These are phyloP conservation scores for Adela reaumurella DNA, from an alignment of 2,888 invertebrate genomes.

Conservation along the genomic window DNA sequence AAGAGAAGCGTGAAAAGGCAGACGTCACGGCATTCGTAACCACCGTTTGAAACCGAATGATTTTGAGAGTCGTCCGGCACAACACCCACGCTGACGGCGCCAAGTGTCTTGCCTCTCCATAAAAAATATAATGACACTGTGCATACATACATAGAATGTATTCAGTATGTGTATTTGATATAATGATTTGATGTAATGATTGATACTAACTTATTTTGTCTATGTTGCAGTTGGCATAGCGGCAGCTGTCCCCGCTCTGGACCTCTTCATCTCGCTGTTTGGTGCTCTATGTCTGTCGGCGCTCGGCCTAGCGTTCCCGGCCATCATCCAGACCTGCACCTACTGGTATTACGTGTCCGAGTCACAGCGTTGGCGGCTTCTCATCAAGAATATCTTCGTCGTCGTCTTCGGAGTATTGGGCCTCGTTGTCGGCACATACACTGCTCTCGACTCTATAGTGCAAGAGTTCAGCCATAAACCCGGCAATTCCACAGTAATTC, in stretches of 20 bases:
- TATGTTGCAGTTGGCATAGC: conserved; percentile 80
- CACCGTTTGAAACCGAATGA: too few species aligned
- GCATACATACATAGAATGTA: too few species aligned
- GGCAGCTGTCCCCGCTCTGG: conserved; percentile 79
- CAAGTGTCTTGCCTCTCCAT: too few species aligned
- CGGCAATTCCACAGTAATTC: too few species aligned
- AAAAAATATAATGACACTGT: too few species aligned
- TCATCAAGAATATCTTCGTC: conserved; percentile 60
- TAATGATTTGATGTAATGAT: too few species aligned
- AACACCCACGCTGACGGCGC: too few species aligned
- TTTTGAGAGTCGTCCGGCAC: too few species aligned
- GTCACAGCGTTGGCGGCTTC: conserved; percentile 51
- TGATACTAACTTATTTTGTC: too few species aligned
- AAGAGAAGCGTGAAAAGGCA: too few species aligned
- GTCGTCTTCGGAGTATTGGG: conserved; percentile 65
- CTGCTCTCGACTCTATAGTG: conserved; percentile 63
- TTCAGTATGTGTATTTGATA: too few species aligned
- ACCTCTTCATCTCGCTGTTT: conserved; percentile 74
- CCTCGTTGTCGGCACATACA: conserved; percentile 66
- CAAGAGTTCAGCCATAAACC: conserved; percentile 38
- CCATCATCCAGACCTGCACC: conserved; percentile 79
- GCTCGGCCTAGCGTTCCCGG: conserved; percentile 86
- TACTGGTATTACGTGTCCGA: conserved; percentile 68
- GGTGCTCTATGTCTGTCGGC: conserved; percentile 90
- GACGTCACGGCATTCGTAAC: too few species aligned